Percentiles rank a stretch among this genome's conserved stretches.
These are phyloP conservation scores for Pygoscelis antarcticus DNA, from an alignment of 2,113 vertebrate species.

Conservation along the genomic window DNA sequence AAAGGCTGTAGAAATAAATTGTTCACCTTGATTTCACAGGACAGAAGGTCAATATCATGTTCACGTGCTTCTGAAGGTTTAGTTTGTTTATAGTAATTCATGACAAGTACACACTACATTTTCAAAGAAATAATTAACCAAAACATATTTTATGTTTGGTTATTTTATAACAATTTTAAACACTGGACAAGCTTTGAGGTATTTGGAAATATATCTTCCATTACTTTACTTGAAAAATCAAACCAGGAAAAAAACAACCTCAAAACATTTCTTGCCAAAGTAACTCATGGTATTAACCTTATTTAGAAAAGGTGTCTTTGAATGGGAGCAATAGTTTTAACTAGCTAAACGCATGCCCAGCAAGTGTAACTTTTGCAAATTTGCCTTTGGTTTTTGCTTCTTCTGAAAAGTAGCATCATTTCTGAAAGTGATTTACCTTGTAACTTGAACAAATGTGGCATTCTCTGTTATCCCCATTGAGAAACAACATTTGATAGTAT, in stretches of 20 bases:
- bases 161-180: not conserved
- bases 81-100: not conserved
- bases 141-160: not conserved
- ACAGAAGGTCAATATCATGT: not conserved
- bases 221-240: not conserved
- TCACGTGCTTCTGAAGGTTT: not conserved
- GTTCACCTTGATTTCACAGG: not conserved
- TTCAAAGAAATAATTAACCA: not conserved
- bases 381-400: not conserved
- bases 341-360: not conserved
- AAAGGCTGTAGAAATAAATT: not conserved
- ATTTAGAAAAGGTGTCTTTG: not conserved
- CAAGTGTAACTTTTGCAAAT: not conserved
- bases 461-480: not conserved
- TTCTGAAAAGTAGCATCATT: not conserved
- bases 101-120: not conserved
- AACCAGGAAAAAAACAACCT: not conserved
- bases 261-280: not conserved
- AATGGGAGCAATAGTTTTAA: not conserved
- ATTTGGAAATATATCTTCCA: not conserved
- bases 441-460: not conserved
- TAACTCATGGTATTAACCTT: not conserved
- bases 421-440: not conserved
- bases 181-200: not conserved
- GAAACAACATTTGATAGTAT: not conserved